Evolutionary conservation across 2,113 vertebrate species (phyloP).

Genomic region (Acrocephalus arundinaceus): DNA sequence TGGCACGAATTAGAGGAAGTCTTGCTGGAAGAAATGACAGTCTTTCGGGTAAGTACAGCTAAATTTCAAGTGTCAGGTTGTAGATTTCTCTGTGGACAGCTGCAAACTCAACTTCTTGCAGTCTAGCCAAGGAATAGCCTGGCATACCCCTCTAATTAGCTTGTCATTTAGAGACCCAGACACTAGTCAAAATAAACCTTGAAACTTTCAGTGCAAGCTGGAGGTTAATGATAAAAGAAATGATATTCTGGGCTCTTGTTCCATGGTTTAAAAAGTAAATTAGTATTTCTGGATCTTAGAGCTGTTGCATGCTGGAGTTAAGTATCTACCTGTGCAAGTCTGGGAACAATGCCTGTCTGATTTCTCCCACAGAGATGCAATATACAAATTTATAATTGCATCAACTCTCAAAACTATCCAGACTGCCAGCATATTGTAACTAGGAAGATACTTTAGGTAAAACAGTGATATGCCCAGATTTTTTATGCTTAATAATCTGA

Average conservation of each 20-base stretch:
- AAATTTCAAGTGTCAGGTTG: slow-evolving; percentile 66
- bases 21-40: slow-evolving; percentile 95
- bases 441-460: neutral
- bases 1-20: slow-evolving; percentile 99
- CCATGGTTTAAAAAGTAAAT: slow-evolving; percentile 39
- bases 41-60: slow-evolving; percentile 86
- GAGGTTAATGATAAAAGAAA: slow-evolving; percentile 57
- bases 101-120: slow-evolving; percentile 38
- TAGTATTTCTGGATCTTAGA: neutral
- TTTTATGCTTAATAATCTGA: neutral
- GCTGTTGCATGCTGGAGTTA: neutral
- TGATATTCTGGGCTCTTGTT: slow-evolving; percentile 30
- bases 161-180: slow-evolving; percentile 68
- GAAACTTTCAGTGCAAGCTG: slow-evolving; percentile 43
- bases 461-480: neutral
- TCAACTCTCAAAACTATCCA: neutral
- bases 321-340: neutral
- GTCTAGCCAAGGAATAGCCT: slow-evolving; percentile 44
- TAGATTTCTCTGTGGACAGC: slow-evolving; percentile 58
- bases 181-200: slow-evolving; percentile 77
- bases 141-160: slow-evolving; percentile 70
- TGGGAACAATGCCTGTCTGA: neutral
- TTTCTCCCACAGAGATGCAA: neutral
- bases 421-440: neutral
- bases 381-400: neutral